Evolutionary conservation across 2,888 invertebrate genomes (phyloP).

Genomic region (Ormyrus thymus): DNA sequence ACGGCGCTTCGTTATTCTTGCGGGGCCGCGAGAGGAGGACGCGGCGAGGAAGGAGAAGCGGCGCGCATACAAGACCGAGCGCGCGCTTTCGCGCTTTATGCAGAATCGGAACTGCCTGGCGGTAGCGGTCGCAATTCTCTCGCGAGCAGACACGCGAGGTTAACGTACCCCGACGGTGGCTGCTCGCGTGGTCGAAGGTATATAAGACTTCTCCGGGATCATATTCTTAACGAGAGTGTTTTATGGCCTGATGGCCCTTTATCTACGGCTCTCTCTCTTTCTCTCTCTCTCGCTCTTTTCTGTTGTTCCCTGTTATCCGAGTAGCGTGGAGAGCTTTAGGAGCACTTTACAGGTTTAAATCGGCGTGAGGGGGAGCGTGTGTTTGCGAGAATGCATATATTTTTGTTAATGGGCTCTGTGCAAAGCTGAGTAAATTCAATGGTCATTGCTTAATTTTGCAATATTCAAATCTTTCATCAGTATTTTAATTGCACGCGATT

Average conservation of each 20-base stretch:
- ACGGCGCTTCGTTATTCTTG: conserved; percentile 51
- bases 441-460: too few relatives aligned
- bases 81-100: conserved; percentile 8
- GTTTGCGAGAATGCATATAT: background rate
- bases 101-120: conserved; percentile 20
- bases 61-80: background rate
- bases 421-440: too few relatives aligned
- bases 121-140: conserved; percentile 31
- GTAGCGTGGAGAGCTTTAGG: conserved; percentile 8
- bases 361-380: background rate
- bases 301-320: conserved; percentile 12
- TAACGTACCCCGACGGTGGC: conserved; percentile 36
- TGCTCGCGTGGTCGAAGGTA: conserved; percentile 68
- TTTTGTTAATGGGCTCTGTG: background rate
- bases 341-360: background rate
- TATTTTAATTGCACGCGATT: too few relatives aligned
- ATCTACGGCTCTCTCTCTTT: conserved; percentile 66
- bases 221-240: conserved; percentile 75
- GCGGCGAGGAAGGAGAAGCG: background rate
- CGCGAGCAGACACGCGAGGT: conserved; percentile 17
- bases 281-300: background rate
- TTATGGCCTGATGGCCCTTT: conserved; percentile 71
- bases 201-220: conserved; percentile 68
- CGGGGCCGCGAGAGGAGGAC: conserved; percentile 8
- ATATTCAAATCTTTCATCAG: too few relatives aligned